Evolutionary conservation across 2,113 vertebrate genomes (phyloP), one percentile per base, ranked within the genome.

Genomic region (Corythoichthys intestinalis): DNA sequence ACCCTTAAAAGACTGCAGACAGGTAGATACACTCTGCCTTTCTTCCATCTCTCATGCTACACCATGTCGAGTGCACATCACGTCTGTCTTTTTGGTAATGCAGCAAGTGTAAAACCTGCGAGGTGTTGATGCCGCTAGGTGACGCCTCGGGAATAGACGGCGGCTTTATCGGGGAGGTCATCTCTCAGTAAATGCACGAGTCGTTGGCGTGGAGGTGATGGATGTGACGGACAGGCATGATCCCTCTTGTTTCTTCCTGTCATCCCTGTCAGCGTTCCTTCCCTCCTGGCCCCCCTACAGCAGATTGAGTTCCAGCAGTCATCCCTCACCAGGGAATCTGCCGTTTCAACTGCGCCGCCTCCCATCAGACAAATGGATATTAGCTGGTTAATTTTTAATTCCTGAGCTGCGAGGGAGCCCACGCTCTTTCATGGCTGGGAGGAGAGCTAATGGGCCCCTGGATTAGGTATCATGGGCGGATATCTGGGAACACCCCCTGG

Each of bases 311-410:
- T 90, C 79, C 90, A 77, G 73, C 63, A 90, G 81, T 78, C 72
- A 81, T 87, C 83, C 80, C 88, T 85, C 79, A 73, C 70, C 38
- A 70, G 89, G 91, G 91, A 91, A 84, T 91, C 90, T 91, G 88
- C 85, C 67, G 80, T 92, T 92, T 90, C 88, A 89, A 86, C 83
- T 72, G 61, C 79, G 70, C 71, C 75, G 83, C 78, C 77, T 85
- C 85, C 82, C 82, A 81, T 89, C 85, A 88, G 90, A 89, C 87
- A 91, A 91, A 91, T 91, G 91, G 90, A 90, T 90, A 91, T 90
- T 88, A 90, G 89, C 87, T 93, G 83, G 90, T 92, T 92, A 93
- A 93, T 93, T 92, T 92, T 92, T 93, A 92, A 93, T 93, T 91
- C 87, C 77, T 89, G 79, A 84, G 83, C 88, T 79, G 83, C 86